These are phyloP conservation scores for Oasisia sp. DNA, from an alignment of 2,888 invertebrate genomes.

Conservation along the genomic window DNA sequence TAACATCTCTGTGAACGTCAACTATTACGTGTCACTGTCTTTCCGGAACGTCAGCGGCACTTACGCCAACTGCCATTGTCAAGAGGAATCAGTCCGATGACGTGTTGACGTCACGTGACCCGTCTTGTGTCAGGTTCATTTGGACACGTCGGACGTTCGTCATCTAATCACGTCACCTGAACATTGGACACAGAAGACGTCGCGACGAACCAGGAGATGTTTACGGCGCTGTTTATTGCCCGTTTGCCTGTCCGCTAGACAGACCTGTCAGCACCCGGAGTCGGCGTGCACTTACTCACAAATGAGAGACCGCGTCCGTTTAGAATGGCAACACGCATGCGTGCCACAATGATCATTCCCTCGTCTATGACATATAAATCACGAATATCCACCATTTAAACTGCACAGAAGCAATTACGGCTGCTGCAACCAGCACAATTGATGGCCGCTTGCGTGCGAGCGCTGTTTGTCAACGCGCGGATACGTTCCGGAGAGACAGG, in stretches of 20 bases:
- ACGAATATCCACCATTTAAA: slow-evolving; percentile 6
- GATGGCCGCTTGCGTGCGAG: not conserved
- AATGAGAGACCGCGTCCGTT: not conserved
- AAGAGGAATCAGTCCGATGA: not conserved
- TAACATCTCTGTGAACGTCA: not conserved
- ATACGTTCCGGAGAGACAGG: not conserved
- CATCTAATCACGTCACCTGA: not conserved
- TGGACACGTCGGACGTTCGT: not conserved
- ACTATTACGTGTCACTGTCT: not conserved
- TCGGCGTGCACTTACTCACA: not conserved
- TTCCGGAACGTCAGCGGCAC: not conserved
- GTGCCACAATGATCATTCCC: not conserved
- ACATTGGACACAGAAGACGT: not conserved
- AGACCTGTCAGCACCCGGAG: not conserved
- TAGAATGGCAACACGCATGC: not conserved
- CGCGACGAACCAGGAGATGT: not conserved
- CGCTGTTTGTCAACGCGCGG: not conserved
- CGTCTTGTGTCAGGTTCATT: not conserved
- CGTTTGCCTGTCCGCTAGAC: not conserved
- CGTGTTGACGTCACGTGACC: not conserved
- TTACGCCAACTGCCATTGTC: not conserved
- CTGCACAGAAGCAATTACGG: not conserved
- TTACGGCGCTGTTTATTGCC: slow-evolving; percentile 10
- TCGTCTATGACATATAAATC: not conserved
- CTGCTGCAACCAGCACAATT: not conserved